Conservation (phyloP, 1,140 invertebrate genomes). For the Drosophila sproati region DNA sequence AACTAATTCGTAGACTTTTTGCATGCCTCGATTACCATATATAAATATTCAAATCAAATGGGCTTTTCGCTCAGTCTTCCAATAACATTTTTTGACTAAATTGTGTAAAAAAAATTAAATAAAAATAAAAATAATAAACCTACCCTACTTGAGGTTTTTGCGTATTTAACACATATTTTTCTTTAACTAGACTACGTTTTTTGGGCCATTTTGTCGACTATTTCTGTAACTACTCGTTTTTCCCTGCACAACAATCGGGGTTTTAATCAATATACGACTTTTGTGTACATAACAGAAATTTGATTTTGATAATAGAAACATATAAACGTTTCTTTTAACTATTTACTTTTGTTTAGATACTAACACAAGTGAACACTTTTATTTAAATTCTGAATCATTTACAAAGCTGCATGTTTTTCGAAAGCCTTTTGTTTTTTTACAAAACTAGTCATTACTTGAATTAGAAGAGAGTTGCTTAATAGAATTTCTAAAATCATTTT, state of each 20-base stretch:
- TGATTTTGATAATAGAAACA: not conserved
- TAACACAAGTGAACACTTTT: not conserved
- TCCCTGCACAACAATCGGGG: slow-evolving; percentile 44
- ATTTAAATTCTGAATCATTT: not conserved
- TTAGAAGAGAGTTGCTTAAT: not conserved
- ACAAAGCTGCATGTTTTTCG: not conserved
- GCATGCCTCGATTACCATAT: slow-evolving; percentile 65
- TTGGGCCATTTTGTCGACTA: slow-evolving; percentile 28
- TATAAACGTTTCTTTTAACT: not conserved
- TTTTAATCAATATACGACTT: slow-evolving; percentile 33
- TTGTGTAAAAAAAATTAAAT: slow-evolving; percentile 38
- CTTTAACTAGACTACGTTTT: slow-evolving; percentile 44
- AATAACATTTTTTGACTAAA: slow-evolving; percentile 45
- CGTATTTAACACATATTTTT: slow-evolving; percentile 38
- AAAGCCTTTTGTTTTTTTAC: not conserved
- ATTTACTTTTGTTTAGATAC: not conserved
- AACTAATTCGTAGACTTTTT: slow-evolving; percentile 62
- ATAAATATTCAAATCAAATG: slow-evolving; percentile 42
- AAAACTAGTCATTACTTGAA: not conserved
- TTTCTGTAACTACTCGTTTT: slow-evolving; percentile 19
- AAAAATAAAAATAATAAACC: slow-evolving; percentile 15
- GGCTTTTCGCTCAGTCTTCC: slow-evolving; percentile 29
- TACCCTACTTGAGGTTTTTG: slow-evolving; percentile 58
- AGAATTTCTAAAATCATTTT: not conserved
- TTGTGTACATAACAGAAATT: slow-evolving; percentile 1